Percentiles rank a stretch among this genome's conserved stretches.
These are phyloP conservation scores for Pseudococcus jackbeardsleyi DNA, from an alignment of 2,888 invertebrate species.

Conservation along the genomic window DNA sequence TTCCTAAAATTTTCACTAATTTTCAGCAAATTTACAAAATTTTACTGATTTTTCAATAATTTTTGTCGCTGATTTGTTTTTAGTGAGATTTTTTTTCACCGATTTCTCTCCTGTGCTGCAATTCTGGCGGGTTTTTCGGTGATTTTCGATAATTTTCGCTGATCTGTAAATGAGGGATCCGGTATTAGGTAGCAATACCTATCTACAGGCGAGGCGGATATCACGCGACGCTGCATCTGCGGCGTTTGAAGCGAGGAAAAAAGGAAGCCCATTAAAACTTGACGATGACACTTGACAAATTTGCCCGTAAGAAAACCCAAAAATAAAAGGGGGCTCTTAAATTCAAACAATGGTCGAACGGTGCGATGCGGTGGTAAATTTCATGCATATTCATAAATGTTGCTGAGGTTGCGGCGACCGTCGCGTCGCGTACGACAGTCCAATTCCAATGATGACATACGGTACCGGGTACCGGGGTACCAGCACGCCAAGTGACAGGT, in stretches of 20 bases:
- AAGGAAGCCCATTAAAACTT: slow-evolving; percentile 9
- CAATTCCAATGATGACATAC: neutral
- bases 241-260: neutral
- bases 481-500: slow-evolving; percentile 61
- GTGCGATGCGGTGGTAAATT: slow-evolving; percentile 63
- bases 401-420: neutral
- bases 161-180: too few relatives aligned
- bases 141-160: too few relatives aligned
- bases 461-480: neutral
- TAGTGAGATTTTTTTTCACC: too few relatives aligned
- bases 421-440: neutral
- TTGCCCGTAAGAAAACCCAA: slow-evolving; percentile 42
- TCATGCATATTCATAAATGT: slow-evolving; percentile 61
- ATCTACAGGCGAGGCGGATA: neutral
- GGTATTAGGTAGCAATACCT: too few relatives aligned
- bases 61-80: too few relatives aligned
- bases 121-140: too few relatives aligned
- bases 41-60: too few relatives aligned
- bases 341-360: slow-evolving; percentile 57
- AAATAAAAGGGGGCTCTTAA: slow-evolving; percentile 38
- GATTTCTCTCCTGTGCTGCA: too few relatives aligned
- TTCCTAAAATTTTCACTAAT: too few relatives aligned
- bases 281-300: slow-evolving; percentile 60
- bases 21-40: too few relatives aligned
- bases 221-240: neutral